Evolutionary conservation across 2,797 vertebrate species (phyloP).

Genomic region (Monodelphis domestica): DNA sequence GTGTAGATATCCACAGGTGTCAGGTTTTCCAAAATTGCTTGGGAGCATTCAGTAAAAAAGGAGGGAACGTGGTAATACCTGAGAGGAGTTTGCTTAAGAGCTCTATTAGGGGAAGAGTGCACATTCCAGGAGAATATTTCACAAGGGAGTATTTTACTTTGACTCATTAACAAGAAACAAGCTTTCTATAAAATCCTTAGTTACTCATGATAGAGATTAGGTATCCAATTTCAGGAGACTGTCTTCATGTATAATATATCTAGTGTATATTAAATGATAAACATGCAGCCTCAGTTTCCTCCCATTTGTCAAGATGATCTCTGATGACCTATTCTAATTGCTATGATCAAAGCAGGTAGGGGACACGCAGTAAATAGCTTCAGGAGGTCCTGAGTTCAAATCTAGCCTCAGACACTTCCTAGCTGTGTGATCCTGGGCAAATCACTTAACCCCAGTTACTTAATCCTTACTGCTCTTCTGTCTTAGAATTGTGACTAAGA

Average conservation of each 20-base stretch:
- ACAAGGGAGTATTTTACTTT: background rate
- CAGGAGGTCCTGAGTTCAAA: no score
- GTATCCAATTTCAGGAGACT: background rate
- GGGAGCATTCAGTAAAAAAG: background rate
- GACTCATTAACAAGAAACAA: background rate
- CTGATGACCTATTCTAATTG: background rate
- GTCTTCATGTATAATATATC: background rate
- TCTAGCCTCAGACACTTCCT: no score
- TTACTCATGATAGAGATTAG: background rate
- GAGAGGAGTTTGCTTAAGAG: background rate
- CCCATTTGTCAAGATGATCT: background rate
- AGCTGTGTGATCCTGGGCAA: no score
- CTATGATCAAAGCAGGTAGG: no score
- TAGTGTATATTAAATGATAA: background rate
- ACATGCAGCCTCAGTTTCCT: background rate
- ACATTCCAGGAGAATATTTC: constrained; percentile 4
- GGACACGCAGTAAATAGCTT: no score
- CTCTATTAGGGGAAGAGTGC: background rate
- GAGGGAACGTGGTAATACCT: background rate
- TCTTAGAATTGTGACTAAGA: no score
- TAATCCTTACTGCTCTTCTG: no score
- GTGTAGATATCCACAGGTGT: background rate
- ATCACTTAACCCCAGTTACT: no score
- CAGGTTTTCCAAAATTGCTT: background rate
- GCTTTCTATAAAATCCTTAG: background rate